Conservation (phyloP, 2,797 vertebrate species). For the Aselliscus stoliczkanus region DNA sequence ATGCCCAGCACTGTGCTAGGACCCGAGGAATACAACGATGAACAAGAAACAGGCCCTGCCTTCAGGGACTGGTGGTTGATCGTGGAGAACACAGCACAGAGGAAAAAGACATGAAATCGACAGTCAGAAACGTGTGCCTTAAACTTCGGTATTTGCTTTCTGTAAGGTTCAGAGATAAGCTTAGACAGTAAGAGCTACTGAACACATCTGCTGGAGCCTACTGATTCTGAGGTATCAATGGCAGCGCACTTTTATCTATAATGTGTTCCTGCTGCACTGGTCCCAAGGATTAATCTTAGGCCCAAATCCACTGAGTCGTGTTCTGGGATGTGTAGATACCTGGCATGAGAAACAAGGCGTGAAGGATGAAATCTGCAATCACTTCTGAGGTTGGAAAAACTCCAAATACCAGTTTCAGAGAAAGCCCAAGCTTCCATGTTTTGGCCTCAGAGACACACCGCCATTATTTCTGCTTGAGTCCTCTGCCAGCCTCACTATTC, state of each 20-base stretch:
- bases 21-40: background rate
- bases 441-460: background rate
- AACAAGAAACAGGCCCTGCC: background rate
- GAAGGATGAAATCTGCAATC: background rate
- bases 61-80: background rate
- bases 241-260: background rate
- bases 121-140: background rate
- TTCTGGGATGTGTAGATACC: background rate
- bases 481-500: background rate
- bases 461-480: background rate
- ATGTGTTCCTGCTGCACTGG: background rate
- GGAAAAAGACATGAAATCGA: background rate
- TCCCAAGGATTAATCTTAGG: background rate
- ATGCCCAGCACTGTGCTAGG: background rate
- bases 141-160: background rate
- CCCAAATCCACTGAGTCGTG: background rate
- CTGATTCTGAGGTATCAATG: background rate
- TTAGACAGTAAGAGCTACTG: background rate
- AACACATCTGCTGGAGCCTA: background rate
- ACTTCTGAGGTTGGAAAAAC: background rate
- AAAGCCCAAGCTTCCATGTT: background rate
- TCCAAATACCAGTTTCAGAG: background rate
- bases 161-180: background rate
- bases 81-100: rapidly evolving
- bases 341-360: background rate